Conservation (phyloP, 2,888 invertebrate species). For the Leucozona laternaria region DNA sequence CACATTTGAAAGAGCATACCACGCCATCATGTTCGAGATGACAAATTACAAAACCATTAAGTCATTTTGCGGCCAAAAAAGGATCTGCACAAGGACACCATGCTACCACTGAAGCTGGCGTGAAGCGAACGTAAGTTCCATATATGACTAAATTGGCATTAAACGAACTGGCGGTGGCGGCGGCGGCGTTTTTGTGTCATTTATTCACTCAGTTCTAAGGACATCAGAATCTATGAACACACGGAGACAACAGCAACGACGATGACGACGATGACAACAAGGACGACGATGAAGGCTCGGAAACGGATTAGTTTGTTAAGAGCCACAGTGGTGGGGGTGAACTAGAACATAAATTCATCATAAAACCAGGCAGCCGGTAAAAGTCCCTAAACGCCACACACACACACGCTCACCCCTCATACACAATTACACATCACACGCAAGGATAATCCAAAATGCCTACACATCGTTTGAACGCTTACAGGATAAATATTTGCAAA, state of each 20-base stretch:
- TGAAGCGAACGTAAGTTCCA: conserved; percentile 63
- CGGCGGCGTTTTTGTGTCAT: conserved; percentile 61
- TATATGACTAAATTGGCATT: conserved; percentile 69
- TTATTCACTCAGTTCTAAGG: conserved; percentile 71
- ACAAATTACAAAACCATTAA: conserved; percentile 76
- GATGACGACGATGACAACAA: conserved; percentile 24
- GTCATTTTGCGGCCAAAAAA: conserved; percentile 73
- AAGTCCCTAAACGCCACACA: conserved; percentile 59
- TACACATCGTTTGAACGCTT: conserved; percentile 65
- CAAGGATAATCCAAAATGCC: conserved; percentile 71
- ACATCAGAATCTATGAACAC: conserved; percentile 49
- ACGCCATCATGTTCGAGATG: conserved; percentile 65
- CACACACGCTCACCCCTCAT: too few species aligned
- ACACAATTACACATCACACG: not conserved
- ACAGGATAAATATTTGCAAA: conserved; percentile 72
- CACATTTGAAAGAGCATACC: conserved; percentile 35
- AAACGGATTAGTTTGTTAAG: conserved; percentile 67
- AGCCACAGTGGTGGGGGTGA: conserved; percentile 19
- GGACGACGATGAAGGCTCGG: conserved; percentile 56
- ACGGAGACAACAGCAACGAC: conserved; percentile 46
- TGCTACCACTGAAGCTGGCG: conserved; percentile 12
- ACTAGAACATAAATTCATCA: conserved; percentile 75
- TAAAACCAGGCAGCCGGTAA: conserved; percentile 64
- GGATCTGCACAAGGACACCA: conserved; percentile 65
- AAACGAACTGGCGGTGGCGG: conserved; percentile 64